Base-by-base conservation (phyloP, 2,797 vertebrate species). In the Helostoma temminkii region DNA sequence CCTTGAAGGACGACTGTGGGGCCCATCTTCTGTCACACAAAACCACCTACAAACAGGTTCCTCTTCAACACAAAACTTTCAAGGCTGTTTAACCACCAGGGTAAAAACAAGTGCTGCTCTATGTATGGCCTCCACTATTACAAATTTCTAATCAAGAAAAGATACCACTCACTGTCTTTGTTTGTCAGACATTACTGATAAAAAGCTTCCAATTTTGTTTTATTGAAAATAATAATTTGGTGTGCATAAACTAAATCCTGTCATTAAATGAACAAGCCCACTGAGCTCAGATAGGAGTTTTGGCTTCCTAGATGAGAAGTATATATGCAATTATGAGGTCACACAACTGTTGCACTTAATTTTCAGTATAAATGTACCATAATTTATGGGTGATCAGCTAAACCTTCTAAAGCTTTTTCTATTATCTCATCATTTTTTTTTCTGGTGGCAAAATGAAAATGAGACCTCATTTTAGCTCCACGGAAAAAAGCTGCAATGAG, bases 321-420 rank as follows among this genome's bases (percentile, higher is more conserved):
- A 21, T 30, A 18, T 16, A 14, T 39, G 56, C 6, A 16, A n/a
- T 6, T 5, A 39, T 41, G 26, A 61, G 28, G 42, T 66, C 67
- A 61, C 45, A 61, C 14, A 30, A 65, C 55, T 41, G 55, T 59
- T 49, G 46, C 48, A 18, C 21, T 56, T 11, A 7, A 61, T 71
- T 65, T 49, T 37, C 34, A 30, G 28, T 53, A 50, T 32, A 69
- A 79, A 86, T 54, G 9, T 62, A 60, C 10, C 41, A 3, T 75
- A 83, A 88, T 82, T 83, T 81, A 82, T 72, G 78, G 71, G 25
- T 19, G 61, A 82, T 86, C 71, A 82, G 78, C 74, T 74, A 64
- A 82, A 82, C 52, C 28, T 60, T 39, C 25, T 50, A 39, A 69
- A 74, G 80, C 39, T 62, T 78, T 77, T 61, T 68, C 72, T 61